phyloP scores from a whole-genome alignment of 2,113 vertebrate genomes.

The Pseudopodoces humilis region DNA sequence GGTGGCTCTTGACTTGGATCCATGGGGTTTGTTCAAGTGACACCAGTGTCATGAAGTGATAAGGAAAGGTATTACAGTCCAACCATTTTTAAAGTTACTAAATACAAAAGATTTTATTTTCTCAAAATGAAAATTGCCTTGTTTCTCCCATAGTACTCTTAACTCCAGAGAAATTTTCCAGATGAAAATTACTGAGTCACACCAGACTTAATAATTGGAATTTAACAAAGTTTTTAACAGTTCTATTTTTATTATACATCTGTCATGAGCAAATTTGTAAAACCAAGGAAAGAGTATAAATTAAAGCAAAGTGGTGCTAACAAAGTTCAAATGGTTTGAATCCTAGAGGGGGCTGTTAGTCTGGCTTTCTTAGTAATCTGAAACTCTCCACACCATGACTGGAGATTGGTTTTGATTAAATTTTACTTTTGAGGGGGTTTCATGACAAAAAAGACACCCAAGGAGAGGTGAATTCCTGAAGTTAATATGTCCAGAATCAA shows the following conservation, averaged over 20 bases:
- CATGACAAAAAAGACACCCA: neutral
- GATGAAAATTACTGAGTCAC: slow-evolving; percentile 1
- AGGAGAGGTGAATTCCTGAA: neutral
- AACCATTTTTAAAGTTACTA: neutral
- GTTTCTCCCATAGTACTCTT: neutral
- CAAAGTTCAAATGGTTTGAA: neutral
- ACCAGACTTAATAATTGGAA: neutral
- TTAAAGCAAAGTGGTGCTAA: neutral
- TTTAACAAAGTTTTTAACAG: neutral
- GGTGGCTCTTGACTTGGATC: neutral
- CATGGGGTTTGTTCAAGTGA: neutral
- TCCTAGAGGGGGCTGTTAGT: neutral
- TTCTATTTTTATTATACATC: neutral
- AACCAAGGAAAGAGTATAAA: neutral
- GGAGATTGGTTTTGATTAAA: neutral
- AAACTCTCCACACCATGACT: neutral
- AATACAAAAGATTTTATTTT: neutral
- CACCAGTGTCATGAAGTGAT: neutral
- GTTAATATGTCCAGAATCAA: neutral
- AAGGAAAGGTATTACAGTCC: neutral
- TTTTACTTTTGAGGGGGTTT: neutral
- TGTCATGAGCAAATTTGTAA: neutral
- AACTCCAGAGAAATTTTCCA: neutral
- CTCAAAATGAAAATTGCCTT: neutral
- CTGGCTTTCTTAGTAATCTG: neutral